Evolutionary conservation across 23 tunicate genomes (phyloP), one percentile per base, ranked within the genome.

Genomic region (Halocynthia roretzi): DNA sequence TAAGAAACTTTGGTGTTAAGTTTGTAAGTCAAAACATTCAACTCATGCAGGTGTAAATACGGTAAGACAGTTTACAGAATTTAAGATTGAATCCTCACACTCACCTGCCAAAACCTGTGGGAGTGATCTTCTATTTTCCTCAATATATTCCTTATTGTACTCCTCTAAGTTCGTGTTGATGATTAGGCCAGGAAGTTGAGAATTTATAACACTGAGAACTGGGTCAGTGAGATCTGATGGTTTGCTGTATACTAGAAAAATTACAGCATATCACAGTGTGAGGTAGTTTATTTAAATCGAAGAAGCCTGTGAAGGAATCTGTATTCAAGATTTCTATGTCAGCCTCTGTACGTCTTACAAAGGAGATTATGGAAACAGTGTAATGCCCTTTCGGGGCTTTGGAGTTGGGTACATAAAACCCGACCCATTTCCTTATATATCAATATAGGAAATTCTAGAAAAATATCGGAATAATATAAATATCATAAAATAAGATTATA

Each of bases 61-160:
- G 44, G 44, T 31, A 4, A 31, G 44, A 1, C 44, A 31, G 44
- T 31, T 31, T 31, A 4, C 4, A 4, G 44, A 58, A n/a, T 14
- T 14, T 58, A 58, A 58, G n/a, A 14, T 14, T 58, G 63, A 58
- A 14, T 14, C 15, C n/a, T 14, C 15, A 14, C 15, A 65, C 70
- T 20, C 56, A 74, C 78, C 78, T 11, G 78, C 54, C 10, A 74
- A 53, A 8, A 74, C 22, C 10, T 22, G 50, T 12, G 54, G 23
- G 5, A 74, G 19, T 44, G 78, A 74, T 19, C 64, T 4, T 48
- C 56, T 52, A 44, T 74, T 74, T 15, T 55, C 78, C 56, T 54
- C 50, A 22, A 74, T 74, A 53, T 74, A 74, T 74, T 74, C 10
- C 62, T 17, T 54, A 53, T 74, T 74, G 78, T 74, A 74, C 8